A percentile compares a stretch with the other conserved stretches of the same genome.
Evolutionary conservation across 2,797 vertebrate genomes (phyloP).

Genomic region (Dermochelys coriacea): DNA sequence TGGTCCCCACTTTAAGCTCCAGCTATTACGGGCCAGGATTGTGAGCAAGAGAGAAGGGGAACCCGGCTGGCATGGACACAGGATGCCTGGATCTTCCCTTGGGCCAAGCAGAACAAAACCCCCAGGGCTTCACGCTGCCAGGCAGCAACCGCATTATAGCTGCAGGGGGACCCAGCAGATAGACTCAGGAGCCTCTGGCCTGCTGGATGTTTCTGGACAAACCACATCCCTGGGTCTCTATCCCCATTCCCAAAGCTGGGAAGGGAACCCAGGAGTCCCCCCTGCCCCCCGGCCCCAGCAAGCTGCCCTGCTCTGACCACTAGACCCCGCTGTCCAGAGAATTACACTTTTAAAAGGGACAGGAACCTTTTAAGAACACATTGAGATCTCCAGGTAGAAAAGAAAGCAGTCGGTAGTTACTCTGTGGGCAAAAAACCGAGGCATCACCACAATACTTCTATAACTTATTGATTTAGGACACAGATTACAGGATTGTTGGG

Average conservation of each 20-base stretch:
- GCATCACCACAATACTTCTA: not conserved
- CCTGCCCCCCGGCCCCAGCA: no score
- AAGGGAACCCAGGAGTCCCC: not conserved
- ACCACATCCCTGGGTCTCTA: not conserved
- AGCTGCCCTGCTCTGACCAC: not conserved
- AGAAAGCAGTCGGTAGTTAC: not conserved
- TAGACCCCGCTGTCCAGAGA: not conserved
- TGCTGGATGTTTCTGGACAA: not conserved
- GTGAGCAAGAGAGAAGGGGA: not conserved
- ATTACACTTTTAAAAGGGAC: not conserved
- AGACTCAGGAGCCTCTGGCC: no score
- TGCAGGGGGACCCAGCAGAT: no score
- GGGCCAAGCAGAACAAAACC: not conserved
- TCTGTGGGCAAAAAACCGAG: not conserved
- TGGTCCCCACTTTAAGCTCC: not conserved
- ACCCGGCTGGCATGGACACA: not conserved
- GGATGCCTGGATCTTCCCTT: no score
- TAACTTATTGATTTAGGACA: conserved; percentile 17
- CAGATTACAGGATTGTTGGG: not conserved
- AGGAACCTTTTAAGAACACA: not conserved
- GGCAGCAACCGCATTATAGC: no score
- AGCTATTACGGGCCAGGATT: not conserved
- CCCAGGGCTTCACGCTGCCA: no score
- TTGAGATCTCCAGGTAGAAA: not conserved
- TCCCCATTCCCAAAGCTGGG: not conserved